A percentile compares a stretch with the other conserved stretches of the same genome.
These are phyloP conservation scores for Stegastes partitus DNA, from an alignment of 2,113 vertebrate species.

Conservation along the genomic window DNA sequence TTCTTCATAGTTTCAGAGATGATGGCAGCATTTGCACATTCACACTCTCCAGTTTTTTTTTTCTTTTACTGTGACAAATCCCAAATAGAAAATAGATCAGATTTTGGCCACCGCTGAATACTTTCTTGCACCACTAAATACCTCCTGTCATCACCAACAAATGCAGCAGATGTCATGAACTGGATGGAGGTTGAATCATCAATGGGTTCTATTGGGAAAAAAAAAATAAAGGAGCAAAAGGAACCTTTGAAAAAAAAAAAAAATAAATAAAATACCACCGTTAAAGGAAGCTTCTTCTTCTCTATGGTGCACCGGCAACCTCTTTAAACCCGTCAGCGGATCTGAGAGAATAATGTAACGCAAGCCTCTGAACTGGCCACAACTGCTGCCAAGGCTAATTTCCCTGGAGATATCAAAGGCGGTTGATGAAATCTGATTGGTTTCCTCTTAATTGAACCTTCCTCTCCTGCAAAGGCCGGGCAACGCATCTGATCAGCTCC, in stretches of 20 bases:
- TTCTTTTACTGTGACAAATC: no score
- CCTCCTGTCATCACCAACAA: no score
- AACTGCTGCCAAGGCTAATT: conserved; percentile 56
- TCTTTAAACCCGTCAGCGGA: conserved; percentile 46
- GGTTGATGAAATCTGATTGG: conserved; percentile 62
- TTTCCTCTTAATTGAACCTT: conserved; percentile 63
- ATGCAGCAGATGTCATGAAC: no score
- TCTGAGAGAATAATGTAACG: conserved; percentile 64
- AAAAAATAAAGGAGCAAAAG: no score
- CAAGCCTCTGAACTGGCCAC: conserved; percentile 49
- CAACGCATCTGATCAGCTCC: conserved; percentile 43
- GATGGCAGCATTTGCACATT: no score
- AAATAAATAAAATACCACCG: neutral
- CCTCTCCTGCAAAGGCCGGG: neutral
- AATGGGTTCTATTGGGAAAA: no score
- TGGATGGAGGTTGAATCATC: no score
- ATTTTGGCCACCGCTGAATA: no score
- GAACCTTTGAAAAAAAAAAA: neutral
- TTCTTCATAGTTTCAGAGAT: no score
- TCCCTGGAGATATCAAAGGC: conserved; percentile 47
- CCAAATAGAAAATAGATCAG: no score
- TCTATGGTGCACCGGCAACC: neutral
- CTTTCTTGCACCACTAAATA: no score
- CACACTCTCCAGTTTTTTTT: no score
- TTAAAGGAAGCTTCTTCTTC: conserved; percentile 6